Conservation (phyloP, 2,797 vertebrate genomes). For the Spheniscus humboldti region DNA sequence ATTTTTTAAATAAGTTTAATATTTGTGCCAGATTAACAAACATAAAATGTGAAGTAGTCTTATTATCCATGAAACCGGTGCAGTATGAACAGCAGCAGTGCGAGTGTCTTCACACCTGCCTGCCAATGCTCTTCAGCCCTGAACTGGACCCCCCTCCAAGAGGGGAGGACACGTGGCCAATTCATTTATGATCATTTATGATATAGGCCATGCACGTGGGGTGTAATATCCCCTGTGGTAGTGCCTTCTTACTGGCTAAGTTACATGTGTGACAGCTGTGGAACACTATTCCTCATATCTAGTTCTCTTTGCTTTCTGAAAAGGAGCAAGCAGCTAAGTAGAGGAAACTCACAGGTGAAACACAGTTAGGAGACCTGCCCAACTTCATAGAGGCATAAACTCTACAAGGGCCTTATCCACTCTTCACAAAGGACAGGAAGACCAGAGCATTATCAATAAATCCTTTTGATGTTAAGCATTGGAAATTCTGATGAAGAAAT, state of each 20-base stretch:
- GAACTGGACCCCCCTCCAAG: background rate
- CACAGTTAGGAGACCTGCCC: background rate
- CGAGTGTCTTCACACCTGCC: fast-evolving
- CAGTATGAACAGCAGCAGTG: background rate
- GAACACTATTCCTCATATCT: background rate
- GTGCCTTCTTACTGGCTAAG: background rate
- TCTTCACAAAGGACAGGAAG: background rate
- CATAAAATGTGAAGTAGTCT: background rate
- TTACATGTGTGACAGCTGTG: background rate
- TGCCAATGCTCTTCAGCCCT: background rate
- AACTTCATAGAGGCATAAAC: background rate
- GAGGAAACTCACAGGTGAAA: background rate
- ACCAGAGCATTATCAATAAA: background rate
- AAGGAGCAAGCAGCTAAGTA: background rate
- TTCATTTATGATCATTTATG: background rate
- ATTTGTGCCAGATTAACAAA: background rate
- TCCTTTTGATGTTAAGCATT: background rate
- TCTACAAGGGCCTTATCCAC: background rate
- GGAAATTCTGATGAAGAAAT: background rate
- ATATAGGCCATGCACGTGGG: background rate
- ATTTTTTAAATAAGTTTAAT: background rate
- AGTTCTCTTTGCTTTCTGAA: background rate
- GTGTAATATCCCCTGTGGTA: background rate
- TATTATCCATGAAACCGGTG: background rate
- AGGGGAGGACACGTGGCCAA: background rate